Evolutionary conservation across 2,888 invertebrate genomes (phyloP), one percentile per base, ranked within the genome.

Genomic region (Lysandra coridon): DNA sequence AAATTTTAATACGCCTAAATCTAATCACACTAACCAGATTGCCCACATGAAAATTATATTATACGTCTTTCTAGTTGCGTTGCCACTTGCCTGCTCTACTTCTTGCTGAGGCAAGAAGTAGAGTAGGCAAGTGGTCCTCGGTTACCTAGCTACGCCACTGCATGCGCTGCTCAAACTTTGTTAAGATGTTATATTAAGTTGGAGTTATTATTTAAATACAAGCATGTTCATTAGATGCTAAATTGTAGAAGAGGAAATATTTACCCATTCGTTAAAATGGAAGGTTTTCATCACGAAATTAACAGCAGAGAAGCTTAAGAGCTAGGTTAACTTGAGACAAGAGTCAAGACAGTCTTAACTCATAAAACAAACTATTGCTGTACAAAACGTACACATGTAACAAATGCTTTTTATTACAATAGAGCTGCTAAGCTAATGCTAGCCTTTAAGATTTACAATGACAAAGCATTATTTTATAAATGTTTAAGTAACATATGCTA

Each of bases 81-180:
- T 1, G 2, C 10, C 49, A 49, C 10, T 57, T 17, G 17, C 17
- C 57, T 57, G 17, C 17, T 57, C 1, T 49, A 49, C 10, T 10
- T 49, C 10, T 49, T 49, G 10, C 10, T 23, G 23, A 23, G 23
- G 23, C 23, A 23, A 23, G 23, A 23, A 23, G 23, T 23, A 23
- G 23, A 23, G 23, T 23, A 23, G 23, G 23, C 23, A 23, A 23
- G 23, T 23, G 57, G 4, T 4, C 57, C 17, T 17, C 17, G 1
- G 12, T 17, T 17, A 57, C 4, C 14, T 57, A 57, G 17, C 17
- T 57, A 17, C 57, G 57, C 57, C 57, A 17, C 57, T 86, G 81
- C 80, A 80, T 78, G 79, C 80, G 79, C 80, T 53, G 79, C 78
- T 77, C 81, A 49, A 80, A 81, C 82, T 83, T 81, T 82, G 80